phyloP scores from a whole-genome alignment of 2,888 invertebrate genomes.

The Eremobia ochroleuca region DNA sequence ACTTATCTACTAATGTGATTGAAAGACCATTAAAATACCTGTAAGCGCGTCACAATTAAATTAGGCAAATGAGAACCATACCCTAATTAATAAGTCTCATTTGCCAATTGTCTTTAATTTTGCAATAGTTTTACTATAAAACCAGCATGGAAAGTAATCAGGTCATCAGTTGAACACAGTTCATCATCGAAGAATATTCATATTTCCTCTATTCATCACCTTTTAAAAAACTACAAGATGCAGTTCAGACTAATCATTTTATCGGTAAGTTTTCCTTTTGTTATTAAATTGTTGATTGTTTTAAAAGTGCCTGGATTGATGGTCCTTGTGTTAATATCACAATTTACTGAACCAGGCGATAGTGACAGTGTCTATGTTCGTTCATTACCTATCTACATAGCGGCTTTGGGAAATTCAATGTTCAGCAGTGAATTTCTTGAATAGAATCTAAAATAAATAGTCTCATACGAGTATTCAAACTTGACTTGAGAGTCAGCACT shows the following conservation, averaged over 20 bases:
- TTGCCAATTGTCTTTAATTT: constrained; percentile 39
- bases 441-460: neutral
- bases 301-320: neutral
- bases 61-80: constrained; percentile 27
- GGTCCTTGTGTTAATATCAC: no score
- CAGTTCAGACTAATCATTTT: constrained; percentile 72
- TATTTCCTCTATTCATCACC: neutral
- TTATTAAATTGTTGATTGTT: neutral
- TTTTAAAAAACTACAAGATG: constrained; percentile 62
- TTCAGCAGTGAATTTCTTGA: neutral
- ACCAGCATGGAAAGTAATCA: neutral
- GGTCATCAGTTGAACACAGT: constrained; percentile 33
- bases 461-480: neutral
- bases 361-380: neutral
- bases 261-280: constrained; percentile 72
- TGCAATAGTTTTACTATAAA: constrained; percentile 54
- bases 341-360: neutral
- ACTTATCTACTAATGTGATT: constrained; percentile 15
- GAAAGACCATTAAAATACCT: constrained; percentile 36
- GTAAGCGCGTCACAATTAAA: constrained; percentile 1
- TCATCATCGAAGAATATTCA: constrained; percentile 14
- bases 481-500: neutral
- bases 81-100: constrained; percentile 37
- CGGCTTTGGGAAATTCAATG: neutral
- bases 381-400: neutral